Base-by-base conservation (phyloP, 2,888 invertebrate species). In the Mesopsocus fuscifrons region DNA sequence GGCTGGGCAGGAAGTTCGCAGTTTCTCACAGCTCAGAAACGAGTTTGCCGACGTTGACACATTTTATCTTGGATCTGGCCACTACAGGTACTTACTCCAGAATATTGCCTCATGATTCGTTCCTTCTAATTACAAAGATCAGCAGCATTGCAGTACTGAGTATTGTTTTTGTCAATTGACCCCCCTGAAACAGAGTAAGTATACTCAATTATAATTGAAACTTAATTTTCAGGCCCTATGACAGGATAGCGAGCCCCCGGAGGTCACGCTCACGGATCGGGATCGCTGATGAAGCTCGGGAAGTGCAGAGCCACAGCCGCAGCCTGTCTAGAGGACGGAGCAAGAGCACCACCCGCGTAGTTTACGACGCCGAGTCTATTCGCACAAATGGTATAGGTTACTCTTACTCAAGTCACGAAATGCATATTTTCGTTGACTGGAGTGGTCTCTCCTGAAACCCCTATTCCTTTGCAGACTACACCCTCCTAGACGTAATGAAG, bases 41-140 rank as follows among this genome's bases (percentile, higher is more conserved):
- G 92, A 92, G 58, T 87, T 89, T 56, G 80, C 84, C 11, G 87
- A 88, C 54, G 78, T 87, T 43, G 88, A 89, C 58, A 87, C 87
- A 3, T 92, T 92, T 63, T 88, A 88, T 59, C 66, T 89, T 56
- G 77, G 79, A 9, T 64, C 64, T 3, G 69, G 69, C 3, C 38
- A 38, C 20, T 38, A 38, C 18, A 17, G 38, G 38, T 20, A 26
- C 26, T 11, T 26, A 26, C 6, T 11, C 26, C 26, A 26, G 26
- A 26, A 26, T 26, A 26, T 26, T 26, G 26, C 11, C n/a, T n/a
- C n/a, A n/a, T n/a, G n/a, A n/a, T n/a, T n/a, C n/a, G n/a, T n/a
- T n/a, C n/a, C n/a, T n/a, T n/a, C n/a, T n/a, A n/a, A n/a, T n/a
- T n/a, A n/a, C n/a, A n/a, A n/a, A n/a, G n/a, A n/a, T n/a, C n/a